These are phyloP conservation scores for Sturnira hondurensis DNA, from an alignment of 2,113 vertebrate genomes.

Conservation along the genomic window DNA sequence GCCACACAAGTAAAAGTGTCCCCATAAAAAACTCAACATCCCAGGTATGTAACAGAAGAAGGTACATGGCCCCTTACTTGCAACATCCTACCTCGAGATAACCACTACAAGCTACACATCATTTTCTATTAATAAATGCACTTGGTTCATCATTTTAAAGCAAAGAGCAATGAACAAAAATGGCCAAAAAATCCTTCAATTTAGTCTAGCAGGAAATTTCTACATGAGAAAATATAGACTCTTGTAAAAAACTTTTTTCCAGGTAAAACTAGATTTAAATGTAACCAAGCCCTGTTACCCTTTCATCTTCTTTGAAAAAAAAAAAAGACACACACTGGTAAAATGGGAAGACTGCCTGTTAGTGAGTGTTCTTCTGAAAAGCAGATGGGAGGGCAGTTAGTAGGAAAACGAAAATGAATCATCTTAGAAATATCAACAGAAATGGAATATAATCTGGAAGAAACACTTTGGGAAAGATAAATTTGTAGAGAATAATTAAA, in stretches of 20 bases:
- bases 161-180: not conserved
- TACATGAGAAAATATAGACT: not conserved
- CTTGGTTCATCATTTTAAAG: slow-evolving; percentile 3
- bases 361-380: not conserved
- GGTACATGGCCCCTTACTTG: not conserved
- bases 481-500: not conserved
- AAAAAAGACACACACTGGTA: not conserved
- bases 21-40: not conserved
- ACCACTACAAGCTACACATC: not conserved
- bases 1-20: slow-evolving; percentile 2
- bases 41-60: not conserved
- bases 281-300: not conserved
- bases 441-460: not conserved
- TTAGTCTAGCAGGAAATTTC: slow-evolving; percentile 17
- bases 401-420: not conserved
- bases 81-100: not conserved
- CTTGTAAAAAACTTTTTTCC: not conserved
- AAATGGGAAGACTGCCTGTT: not conserved
- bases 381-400: not conserved
- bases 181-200: not conserved
- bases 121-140: not conserved
- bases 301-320: not conserved
- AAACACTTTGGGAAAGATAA: not conserved
- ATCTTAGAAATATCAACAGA: not conserved
- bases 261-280: slow-evolving; percentile 27